Conservation (phyloP, 2,888 invertebrate genomes). For the Apodemia hepburni region DNA sequence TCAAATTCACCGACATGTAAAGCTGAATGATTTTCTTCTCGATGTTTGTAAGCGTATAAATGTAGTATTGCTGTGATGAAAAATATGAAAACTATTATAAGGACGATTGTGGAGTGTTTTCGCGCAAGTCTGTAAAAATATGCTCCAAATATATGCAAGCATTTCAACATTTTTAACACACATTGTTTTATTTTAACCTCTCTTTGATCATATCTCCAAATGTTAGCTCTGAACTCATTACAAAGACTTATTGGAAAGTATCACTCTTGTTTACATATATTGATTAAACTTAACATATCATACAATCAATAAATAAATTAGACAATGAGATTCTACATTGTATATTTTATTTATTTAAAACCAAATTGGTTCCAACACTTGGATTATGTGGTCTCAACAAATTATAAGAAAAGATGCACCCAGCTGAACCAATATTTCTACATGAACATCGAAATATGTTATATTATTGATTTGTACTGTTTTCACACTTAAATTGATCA, state of each 20-base stretch:
- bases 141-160: constrained; percentile 63
- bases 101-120: constrained; percentile 59
- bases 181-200: constrained; percentile 44
- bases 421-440: not conserved
- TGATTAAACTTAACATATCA: not conserved
- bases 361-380: not conserved
- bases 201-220: constrained; percentile 11
- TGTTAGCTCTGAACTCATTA: not conserved
- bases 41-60: constrained; percentile 55
- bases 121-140: constrained; percentile 64
- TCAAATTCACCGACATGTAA: constrained; percentile 59
- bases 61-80: constrained; percentile 57
- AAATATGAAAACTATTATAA: constrained; percentile 52
- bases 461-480: constrained; percentile 28
- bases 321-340: not conserved
- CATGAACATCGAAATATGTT: constrained; percentile 23
- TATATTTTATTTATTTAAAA: not conserved
- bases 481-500: constrained; percentile 14
- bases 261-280: not conserved
- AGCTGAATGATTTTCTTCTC: constrained; percentile 39
- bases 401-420: not conserved
- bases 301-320: not conserved
- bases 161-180: constrained; percentile 61
- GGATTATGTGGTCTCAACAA: not conserved
- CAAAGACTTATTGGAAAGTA: not conserved